A percentile compares a stretch with the other conserved stretches of the same genome.
Conservation (phyloP, 2,113 vertebrate species). For the Madoqua kirkii region DNA sequence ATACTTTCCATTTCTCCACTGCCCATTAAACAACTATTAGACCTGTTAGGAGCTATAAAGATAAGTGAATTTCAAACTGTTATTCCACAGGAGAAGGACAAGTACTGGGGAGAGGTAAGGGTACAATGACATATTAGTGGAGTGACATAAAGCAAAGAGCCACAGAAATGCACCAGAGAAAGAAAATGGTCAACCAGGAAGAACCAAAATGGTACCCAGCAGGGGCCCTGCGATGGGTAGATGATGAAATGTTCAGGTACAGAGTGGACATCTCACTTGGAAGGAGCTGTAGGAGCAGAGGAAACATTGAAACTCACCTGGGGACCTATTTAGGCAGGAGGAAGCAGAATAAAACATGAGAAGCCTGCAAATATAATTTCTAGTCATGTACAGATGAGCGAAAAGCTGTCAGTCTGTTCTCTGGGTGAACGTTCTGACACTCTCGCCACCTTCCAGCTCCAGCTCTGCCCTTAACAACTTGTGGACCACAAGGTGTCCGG, state of each 20-base stretch:
- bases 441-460: accelerated
- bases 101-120: neutral
- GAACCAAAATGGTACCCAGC: neutral
- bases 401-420: neutral
- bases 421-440: neutral
- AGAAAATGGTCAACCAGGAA: neutral
- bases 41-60: neutral
- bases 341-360: neutral
- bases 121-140: neutral
- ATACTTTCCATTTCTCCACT: neutral
- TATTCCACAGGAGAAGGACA: neutral
- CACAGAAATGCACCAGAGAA: neutral
- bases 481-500: accelerated
- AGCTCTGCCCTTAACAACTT: neutral
- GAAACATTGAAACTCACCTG: neutral
- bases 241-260: neutral
- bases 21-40: neutral
- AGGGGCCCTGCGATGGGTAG: too few species aligned
- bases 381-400: neutral
- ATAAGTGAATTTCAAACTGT: neutral
- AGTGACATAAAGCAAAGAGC: neutral
- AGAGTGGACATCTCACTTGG: accelerated
- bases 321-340: neutral
- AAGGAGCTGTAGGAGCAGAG: neutral
- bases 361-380: neutral